phyloP scores from a whole-genome alignment of 2,797 vertebrate species.

The Echeneis naucrates region DNA sequence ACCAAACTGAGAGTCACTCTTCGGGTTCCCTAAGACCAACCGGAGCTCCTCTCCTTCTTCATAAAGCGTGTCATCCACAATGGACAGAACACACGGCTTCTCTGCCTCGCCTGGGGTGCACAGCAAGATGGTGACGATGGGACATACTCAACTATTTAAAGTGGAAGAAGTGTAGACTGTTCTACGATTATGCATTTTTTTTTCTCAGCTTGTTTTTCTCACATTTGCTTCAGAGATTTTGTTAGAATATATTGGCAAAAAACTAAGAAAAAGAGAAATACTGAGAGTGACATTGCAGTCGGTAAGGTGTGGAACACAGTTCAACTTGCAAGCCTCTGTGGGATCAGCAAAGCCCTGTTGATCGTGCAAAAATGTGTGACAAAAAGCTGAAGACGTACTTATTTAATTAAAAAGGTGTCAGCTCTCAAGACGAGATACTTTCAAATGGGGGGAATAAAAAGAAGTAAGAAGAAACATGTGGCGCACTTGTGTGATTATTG shows the following conservation, averaged over 20 bases:
- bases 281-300: constrained; percentile 17
- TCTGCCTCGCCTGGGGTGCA: constrained; percentile 87
- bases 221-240: constrained; percentile 15
- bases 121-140: constrained; percentile 15
- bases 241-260: constrained; percentile 20
- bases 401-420: constrained; percentile 44
- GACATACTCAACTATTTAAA: constrained; percentile 20
- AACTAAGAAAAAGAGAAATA: background rate
- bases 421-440: background rate
- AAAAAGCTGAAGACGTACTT: constrained; percentile 34
- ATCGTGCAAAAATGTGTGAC: constrained; percentile 11
- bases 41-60: constrained; percentile 93
- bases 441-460: background rate
- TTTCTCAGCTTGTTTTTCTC: no score
- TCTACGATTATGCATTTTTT: background rate
- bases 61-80: constrained; percentile 88
- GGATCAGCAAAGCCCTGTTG: constrained; percentile 20
- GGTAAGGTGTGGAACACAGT: constrained; percentile 20
- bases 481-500: constrained; percentile 5
- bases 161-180: constrained; percentile 17
- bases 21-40: constrained; percentile 90
- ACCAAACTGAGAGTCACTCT: constrained; percentile 89
- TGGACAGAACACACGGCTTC: constrained; percentile 87
- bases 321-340: constrained; percentile 17
- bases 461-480: background rate